Conservation (phyloP, 2,797 vertebrate genomes). For the Pangasius sanitwongsei region DNA sequence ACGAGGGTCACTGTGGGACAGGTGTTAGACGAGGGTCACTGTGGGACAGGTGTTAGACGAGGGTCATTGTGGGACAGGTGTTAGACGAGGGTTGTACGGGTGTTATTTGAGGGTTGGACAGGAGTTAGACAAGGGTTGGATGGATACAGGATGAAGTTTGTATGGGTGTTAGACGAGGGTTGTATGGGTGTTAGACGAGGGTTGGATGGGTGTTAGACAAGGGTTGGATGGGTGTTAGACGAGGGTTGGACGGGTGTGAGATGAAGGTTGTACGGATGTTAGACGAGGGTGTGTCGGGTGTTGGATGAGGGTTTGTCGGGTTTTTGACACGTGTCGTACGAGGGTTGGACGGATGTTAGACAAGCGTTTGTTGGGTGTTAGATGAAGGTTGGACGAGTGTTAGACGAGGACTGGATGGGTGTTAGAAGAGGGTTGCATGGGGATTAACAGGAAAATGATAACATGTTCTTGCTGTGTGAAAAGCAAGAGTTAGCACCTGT, state of each 20-base stretch:
- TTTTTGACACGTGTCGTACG: background rate
- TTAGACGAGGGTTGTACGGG: background rate
- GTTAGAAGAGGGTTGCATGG: background rate
- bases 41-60: too few relatives aligned
- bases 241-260: background rate
- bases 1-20: too few relatives aligned
- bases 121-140: too few relatives aligned
- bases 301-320: background rate
- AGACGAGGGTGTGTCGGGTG: too few relatives aligned
- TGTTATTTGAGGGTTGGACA: too few relatives aligned
- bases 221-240: too few relatives aligned
- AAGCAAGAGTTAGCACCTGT: background rate
- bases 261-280: background rate
- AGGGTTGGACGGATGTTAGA: background rate
- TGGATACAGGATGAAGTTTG: too few relatives aligned
- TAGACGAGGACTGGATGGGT: background rate
- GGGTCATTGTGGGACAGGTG: too few relatives aligned
- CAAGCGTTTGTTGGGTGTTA: background rate
- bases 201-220: too few relatives aligned
- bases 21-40: too few relatives aligned
- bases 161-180: background rate
- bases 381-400: background rate
- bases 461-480: background rate
- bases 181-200: too few relatives aligned
- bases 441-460: background rate